These are phyloP conservation scores for Bellardia pandia DNA, from an alignment of 2,888 invertebrate species.

Conservation along the genomic window DNA sequence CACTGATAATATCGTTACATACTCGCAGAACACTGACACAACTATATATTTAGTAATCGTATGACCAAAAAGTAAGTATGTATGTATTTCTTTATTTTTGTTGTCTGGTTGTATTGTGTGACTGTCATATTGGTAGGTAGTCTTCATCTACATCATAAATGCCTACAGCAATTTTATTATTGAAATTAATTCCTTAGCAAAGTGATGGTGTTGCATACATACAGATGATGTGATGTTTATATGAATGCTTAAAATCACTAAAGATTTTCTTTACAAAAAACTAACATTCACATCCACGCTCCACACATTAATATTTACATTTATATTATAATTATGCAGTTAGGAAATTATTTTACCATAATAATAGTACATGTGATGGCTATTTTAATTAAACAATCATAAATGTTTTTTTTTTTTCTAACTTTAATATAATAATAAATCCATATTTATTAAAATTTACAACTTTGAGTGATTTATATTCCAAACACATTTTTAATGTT, in stretches of 20 bases:
- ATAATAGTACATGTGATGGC: not conserved
- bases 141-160: slow-evolving; percentile 72
- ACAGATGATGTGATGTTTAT: slow-evolving; percentile 11
- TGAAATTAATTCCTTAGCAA: slow-evolving; percentile 75
- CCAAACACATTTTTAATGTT: slow-evolving; percentile 18
- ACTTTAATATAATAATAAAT: slow-evolving; percentile 4
- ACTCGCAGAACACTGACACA: slow-evolving; percentile 40
- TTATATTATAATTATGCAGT: slow-evolving; percentile 1
- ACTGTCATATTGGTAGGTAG: slow-evolving; percentile 62
- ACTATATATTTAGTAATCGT: not conserved
- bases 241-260: not conserved
- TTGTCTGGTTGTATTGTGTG: slow-evolving; percentile 26
- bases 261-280: not conserved
- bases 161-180: slow-evolving; percentile 74
- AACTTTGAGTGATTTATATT: slow-evolving; percentile 41
- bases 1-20: slow-evolving; percentile 50
- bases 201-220: slow-evolving; percentile 54
- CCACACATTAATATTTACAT: slow-evolving; percentile 1
- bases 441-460: slow-evolving; percentile 23
- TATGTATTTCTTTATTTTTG: not conserved
- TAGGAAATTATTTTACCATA: slow-evolving; percentile 4
- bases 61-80: slow-evolving; percentile 29
- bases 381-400: slow-evolving; percentile 34
- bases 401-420: slow-evolving; percentile 8
- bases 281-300: not conserved